Conservation (phyloP, 1,140 invertebrate genomes). For the Propsilocerus akamusi region DNA sequence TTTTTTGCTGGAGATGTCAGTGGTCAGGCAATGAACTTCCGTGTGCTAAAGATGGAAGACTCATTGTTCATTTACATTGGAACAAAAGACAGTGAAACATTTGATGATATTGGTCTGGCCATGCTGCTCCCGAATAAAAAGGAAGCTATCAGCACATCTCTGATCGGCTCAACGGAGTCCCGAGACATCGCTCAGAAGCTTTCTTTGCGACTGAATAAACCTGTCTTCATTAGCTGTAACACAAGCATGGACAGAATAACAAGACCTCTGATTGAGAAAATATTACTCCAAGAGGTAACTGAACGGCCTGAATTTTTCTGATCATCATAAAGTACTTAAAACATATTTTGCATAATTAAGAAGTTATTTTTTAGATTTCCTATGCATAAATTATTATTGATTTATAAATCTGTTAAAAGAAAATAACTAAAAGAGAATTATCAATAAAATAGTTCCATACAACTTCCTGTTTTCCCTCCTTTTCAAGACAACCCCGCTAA, state of each 20-base stretch:
- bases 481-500: neutral
- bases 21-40: conserved; percentile 6
- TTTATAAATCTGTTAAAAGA: too few relatives aligned
- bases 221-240: conserved; percentile 11
- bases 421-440: too few relatives aligned
- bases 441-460: too few relatives aligned
- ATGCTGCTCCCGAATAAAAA: conserved; percentile 6
- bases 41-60: conserved; percentile 10
- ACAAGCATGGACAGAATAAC: conserved; percentile 8
- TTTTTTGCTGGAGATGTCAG: neutral
- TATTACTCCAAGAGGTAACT: conserved; percentile 9
- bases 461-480: neutral
- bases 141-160: conserved; percentile 6
- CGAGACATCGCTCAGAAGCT: conserved; percentile 9
- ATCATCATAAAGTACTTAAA: conserved; percentile 1
- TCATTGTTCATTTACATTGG: conserved; percentile 12
- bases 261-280: conserved; percentile 10
- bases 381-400: too few relatives aligned
- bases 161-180: conserved; percentile 8
- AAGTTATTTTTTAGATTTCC: too few relatives aligned
- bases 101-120: conserved; percentile 10
- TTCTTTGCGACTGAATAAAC: conserved; percentile 10
- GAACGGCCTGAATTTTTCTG: conserved; percentile 8
- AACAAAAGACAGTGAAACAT: conserved; percentile 5
- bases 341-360: conserved; percentile 2